phyloP scores from a whole-genome alignment of 2,888 invertebrate species.

The Patella caerulea region DNA sequence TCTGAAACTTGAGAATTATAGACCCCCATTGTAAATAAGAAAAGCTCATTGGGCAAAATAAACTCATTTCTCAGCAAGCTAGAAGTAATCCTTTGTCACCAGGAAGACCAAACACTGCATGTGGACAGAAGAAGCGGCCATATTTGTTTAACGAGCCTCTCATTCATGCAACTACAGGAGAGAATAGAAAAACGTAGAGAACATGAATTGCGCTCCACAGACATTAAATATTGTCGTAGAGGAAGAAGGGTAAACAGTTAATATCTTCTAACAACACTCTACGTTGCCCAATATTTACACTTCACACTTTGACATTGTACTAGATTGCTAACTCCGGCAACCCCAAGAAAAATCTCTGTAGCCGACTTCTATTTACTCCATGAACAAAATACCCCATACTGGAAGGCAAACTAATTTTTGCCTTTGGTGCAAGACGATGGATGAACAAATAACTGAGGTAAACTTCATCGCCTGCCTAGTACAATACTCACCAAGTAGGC shows the following conservation, averaged over 20 bases:
- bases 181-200: constrained; percentile 30
- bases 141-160: constrained; percentile 17
- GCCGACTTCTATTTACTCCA: constrained; percentile 11
- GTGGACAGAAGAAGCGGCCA: constrained; percentile 18
- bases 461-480: background rate
- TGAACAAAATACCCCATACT: constrained; percentile 20
- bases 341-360: constrained; percentile 12
- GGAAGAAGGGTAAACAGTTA: constrained; percentile 43
- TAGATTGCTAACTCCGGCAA: constrained; percentile 14
- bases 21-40: constrained; percentile 16
- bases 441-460: constrained; percentile 8
- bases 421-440: constrained; percentile 18
- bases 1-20: background rate
- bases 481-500: background rate
- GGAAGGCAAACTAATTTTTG: constrained; percentile 26
- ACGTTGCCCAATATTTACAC: constrained; percentile 33
- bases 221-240: constrained; percentile 40
- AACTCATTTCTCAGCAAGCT: constrained; percentile 36
- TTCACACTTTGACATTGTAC: constrained; percentile 28
- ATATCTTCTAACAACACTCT: constrained; percentile 44
- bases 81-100: constrained; percentile 38
- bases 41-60: constrained; percentile 27
- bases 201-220: constrained; percentile 38
- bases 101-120: constrained; percentile 34
- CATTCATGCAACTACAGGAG: constrained; percentile 20